Percentiles rank a stretch among this genome's conserved stretches.
Evolutionary conservation across 2,113 vertebrate genomes (phyloP).

Genomic region (Eretmochelys imbricata): DNA sequence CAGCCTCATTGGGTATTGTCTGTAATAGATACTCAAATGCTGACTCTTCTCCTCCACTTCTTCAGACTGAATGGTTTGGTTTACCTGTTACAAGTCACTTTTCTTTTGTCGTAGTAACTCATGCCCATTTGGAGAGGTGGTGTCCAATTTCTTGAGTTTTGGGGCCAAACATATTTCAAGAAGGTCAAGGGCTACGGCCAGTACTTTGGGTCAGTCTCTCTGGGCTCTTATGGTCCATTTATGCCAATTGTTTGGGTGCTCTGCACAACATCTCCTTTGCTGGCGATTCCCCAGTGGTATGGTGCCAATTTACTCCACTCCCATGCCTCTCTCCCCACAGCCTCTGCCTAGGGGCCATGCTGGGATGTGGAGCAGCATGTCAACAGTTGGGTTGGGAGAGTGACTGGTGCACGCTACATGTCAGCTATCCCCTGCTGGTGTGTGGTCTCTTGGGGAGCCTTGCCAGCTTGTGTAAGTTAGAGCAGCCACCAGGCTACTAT

Average conservation of each 20-base stretch:
- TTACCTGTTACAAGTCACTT: background rate
- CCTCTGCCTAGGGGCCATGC: background rate
- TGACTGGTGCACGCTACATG: background rate
- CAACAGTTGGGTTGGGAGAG: background rate
- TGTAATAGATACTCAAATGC: background rate
- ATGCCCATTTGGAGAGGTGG: background rate
- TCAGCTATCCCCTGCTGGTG: background rate
- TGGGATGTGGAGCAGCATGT: background rate
- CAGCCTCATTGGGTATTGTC: background rate
- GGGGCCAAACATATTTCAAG: background rate
- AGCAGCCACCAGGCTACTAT: fast-evolving
- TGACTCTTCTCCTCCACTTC: background rate
- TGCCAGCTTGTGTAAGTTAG: fast-evolving
- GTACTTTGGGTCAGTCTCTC: background rate
- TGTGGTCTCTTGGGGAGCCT: background rate
- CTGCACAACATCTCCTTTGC: no score
- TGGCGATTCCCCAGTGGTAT: background rate
- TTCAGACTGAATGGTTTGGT: background rate
- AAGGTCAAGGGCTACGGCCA: no score
- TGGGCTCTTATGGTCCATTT: background rate
- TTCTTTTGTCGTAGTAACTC: background rate
- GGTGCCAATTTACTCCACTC: background rate
- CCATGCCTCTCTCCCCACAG: fast-evolving
- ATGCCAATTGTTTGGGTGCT: no score
- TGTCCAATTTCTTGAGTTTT: background rate